Base-by-base conservation (phyloP, 2,888 invertebrate species). In the Aleiodes leptofemur region DNA sequence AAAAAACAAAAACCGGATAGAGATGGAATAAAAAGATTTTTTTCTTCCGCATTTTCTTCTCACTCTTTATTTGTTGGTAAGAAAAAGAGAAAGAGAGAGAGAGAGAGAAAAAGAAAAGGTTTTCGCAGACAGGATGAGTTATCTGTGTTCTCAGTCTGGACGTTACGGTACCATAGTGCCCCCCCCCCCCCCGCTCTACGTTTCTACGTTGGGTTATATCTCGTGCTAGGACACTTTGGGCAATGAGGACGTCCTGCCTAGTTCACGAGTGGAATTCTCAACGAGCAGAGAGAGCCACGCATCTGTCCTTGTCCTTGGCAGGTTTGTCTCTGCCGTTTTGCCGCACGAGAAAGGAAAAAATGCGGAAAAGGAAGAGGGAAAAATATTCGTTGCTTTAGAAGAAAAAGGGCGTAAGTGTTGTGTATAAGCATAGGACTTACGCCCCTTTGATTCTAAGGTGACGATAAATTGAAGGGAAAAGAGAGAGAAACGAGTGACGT, bases 221-320 rank as follows among this genome's bases (percentile, higher is more conserved):
- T 84, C 76, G 82, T 84, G 6, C 34, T 23, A 83, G 84, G 85
- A 86, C 85, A 85, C 85, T 86, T 84, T 79, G 80, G 81, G 83
- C 86, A 86, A 86, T 83, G 85, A 86, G 85, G 83, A 86, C 80
- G 83, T 86, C 85, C 86, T 84, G 84, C 78, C 81, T 76, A 72
- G 78, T 73, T 80, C 83, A 83, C 84, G 79, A 77, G 78, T 79
- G 80, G 85, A 85, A 86, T 85, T 81, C 84, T 82, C 84, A 85
- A 85, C 85, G 84, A 86, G 23, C 23, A 23, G 23, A 23, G 23
- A 23, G 23, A 23, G 84, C 38, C 72, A 81, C 82, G 82, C 84
- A 86, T 86, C 83, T 83, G 79, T 86, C 86, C 83, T 81, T 80
- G 83, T 84, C 84, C 79, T 79, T 74, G 79, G 76, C 79, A 77